phyloP scores from a whole-genome alignment of 2,113 vertebrate species.

The Neodon shergylaensis region DNA sequence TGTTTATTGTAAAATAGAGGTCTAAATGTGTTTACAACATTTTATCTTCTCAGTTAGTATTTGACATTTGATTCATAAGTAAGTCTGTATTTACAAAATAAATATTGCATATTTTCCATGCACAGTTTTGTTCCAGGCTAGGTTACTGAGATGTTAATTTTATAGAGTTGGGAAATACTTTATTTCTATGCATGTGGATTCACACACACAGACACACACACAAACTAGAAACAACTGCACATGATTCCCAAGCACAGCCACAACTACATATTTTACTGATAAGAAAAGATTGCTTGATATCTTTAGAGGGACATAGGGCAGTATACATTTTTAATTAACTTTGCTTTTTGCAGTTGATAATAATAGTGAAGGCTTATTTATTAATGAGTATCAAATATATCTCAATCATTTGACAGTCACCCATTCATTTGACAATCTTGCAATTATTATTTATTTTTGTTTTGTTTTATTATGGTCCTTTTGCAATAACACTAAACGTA shows the following conservation, averaged over 20 bases:
- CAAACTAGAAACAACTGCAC: neutral
- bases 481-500: neutral
- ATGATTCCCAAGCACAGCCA: neutral
- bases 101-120: neutral
- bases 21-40: neutral
- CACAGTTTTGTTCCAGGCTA: neutral
- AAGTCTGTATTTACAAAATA: neutral
- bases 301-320: neutral
- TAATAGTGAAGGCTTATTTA: neutral
- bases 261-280: neutral
- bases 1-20: neutral
- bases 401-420: neutral
- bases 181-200: neutral
- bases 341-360: neutral
- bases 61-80: neutral
- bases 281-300: neutral
- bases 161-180: neutral
- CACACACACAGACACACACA: neutral
- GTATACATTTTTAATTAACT: neutral
- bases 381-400: neutral
- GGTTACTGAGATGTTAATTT: neutral
- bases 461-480: neutral
- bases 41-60: slow-evolving; percentile 18
- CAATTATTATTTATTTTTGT: neutral
- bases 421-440: neutral